Percentiles rank a stretch among this genome's conserved stretches.
phyloP scores from a whole-genome alignment of 2,113 vertebrate genomes.

The Gambusia holbrooki region DNA sequence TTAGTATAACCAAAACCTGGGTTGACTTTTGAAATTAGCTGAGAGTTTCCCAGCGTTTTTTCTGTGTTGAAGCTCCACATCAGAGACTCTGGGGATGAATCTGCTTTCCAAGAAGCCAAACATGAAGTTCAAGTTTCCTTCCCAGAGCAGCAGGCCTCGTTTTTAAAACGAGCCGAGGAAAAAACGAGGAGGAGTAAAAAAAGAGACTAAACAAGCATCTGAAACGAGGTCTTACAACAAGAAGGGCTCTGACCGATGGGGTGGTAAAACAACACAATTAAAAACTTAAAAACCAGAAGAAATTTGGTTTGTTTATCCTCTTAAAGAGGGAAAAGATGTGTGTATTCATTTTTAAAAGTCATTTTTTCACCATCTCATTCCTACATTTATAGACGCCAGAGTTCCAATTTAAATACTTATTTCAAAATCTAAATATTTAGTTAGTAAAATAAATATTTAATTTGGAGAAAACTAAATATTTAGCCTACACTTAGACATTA shows the following conservation, averaged over 20 bases:
- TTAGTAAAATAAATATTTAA: too few relatives aligned
- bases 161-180: slow-evolving; percentile 16
- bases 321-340: too few relatives aligned
- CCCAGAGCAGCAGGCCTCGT: background rate
- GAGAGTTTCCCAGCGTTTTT: background rate
- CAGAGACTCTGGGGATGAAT: background rate
- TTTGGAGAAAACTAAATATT: too few relatives aligned
- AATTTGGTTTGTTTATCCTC: too few relatives aligned
- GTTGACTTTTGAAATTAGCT: slow-evolving; percentile 1
- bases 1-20: background rate
- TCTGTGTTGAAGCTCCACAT: slow-evolving; percentile 2
- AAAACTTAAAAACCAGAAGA: too few relatives aligned
- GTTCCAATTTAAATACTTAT: too few relatives aligned
- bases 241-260: slow-evolving; percentile 24
- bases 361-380: too few relatives aligned
- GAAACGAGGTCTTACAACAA: background rate
- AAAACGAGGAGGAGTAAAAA: slow-evolving; percentile 1
- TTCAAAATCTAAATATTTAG: too few relatives aligned
- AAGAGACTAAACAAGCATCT: slow-evolving; percentile 20
- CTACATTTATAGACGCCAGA: too few relatives aligned
- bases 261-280: too few relatives aligned
- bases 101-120: slow-evolving; percentile 3
- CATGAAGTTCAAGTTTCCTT: background rate
- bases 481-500: too few relatives aligned
- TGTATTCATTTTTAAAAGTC: too few relatives aligned